Evolutionary conservation across 2,888 invertebrate species (phyloP).

Genomic region (Acholoe squamosa): DNA sequence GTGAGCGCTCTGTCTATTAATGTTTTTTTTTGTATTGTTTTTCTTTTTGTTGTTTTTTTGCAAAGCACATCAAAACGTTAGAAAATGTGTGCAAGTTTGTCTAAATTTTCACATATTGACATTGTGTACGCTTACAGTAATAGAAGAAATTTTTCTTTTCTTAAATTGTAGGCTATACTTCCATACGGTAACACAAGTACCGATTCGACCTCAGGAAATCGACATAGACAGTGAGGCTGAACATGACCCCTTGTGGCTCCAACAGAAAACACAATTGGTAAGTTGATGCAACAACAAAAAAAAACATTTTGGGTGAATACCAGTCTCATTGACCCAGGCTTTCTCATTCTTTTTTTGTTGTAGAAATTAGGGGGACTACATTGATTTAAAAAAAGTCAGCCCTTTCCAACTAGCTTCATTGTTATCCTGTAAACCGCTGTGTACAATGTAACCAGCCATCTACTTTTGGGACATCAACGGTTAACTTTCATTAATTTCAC

Average conservation of each 20-base stretch:
- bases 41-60: not conserved
- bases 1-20: slow-evolving; percentile 82
- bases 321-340: no score
- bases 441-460: no score
- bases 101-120: not conserved
- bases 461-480: no score
- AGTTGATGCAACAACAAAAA: slow-evolving; percentile 61
- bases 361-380: slow-evolving; percentile 17
- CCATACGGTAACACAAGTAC: slow-evolving; percentile 96
- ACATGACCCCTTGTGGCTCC: slow-evolving; percentile 96
- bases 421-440: no score
- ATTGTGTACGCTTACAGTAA: no score
- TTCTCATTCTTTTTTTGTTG: no score
- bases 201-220: slow-evolving; percentile 96
- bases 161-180: slow-evolving; percentile 87
- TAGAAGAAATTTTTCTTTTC: no score
- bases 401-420: no score
- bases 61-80: not conserved
- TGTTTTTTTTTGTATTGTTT: not conserved
- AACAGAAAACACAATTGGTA: slow-evolving; percentile 83
- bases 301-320: no score
- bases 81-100: not conserved
- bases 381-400: not conserved
- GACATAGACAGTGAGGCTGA: slow-evolving; percentile 95
- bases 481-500: slow-evolving; percentile 66